Conservation (phyloP, 2,888 invertebrate genomes). For the Drosophila macrothrix region DNA sequence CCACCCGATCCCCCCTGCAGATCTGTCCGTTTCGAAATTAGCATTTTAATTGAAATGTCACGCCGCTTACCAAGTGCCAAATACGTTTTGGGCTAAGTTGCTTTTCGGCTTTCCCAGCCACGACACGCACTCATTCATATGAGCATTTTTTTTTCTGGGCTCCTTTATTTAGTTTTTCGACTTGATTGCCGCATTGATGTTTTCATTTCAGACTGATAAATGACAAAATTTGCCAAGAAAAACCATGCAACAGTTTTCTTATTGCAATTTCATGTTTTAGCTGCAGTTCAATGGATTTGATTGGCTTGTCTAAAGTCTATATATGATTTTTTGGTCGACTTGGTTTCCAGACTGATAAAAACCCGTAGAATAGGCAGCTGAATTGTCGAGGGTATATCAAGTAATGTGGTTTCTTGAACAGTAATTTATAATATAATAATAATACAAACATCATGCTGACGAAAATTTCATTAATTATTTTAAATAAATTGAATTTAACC, state of each 20-base stretch:
- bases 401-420: constrained; percentile 5
- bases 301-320: neutral
- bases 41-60: constrained; percentile 83
- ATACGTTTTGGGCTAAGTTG: constrained; percentile 46
- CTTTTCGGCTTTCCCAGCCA: constrained; percentile 43
- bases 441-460: constrained; percentile 4
- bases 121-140: constrained; percentile 73
- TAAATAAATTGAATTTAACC: neutral
- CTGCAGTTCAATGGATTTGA: constrained; percentile 27
- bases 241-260: constrained; percentile 39
- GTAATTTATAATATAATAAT: constrained; percentile 1
- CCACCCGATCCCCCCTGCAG: constrained; percentile 5
- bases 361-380: constrained; percentile 15
- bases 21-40: constrained; percentile 64
- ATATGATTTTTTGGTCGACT: neutral
- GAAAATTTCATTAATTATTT: constrained; percentile 2
- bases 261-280: constrained; percentile 43
- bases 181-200: constrained; percentile 48
- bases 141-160: constrained; percentile 10
- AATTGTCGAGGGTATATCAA: constrained; percentile 30
- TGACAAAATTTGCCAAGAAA: constrained; percentile 44
- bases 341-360: constrained; percentile 39
- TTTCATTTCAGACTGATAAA: constrained; percentile 70
- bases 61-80: constrained; percentile 74
- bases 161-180: constrained; percentile 12